Conservation (phyloP, 2,113 vertebrate genomes). For the Psilopogon haemacephalus region DNA sequence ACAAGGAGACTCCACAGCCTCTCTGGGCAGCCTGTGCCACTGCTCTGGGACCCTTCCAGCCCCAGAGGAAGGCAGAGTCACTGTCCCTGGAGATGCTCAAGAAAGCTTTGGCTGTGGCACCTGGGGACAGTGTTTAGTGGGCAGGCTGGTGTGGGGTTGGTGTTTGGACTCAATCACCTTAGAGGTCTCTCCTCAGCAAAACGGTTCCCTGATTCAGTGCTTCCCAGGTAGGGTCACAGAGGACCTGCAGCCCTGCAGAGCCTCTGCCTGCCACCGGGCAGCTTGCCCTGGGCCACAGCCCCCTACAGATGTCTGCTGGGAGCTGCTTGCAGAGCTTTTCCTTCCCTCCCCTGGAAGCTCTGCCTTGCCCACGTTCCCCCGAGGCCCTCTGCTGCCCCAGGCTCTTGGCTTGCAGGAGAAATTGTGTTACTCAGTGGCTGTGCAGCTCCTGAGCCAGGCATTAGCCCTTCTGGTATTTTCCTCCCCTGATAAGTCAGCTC, state of each 20-base stretch:
- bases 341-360: neutral
- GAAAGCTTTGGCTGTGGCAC: too few species aligned
- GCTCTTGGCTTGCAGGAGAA: neutral
- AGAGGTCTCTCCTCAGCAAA: too few species aligned
- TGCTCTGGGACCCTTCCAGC: too few species aligned
- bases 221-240: neutral
- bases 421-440: neutral
- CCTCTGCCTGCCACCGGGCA: neutral
- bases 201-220: too few species aligned
- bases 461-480: constrained; percentile 16
- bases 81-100: too few species aligned
- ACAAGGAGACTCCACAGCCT: too few species aligned
- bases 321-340: neutral
- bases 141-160: too few species aligned
- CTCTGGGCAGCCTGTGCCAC: too few species aligned
- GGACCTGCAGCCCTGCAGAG: neutral
- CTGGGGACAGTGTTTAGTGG: too few species aligned
- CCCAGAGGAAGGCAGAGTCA: too few species aligned
- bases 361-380: neutral
- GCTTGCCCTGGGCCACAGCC: neutral
- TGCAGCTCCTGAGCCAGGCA: neutral
- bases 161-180: too few species aligned
- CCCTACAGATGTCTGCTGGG: neutral
- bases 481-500: constrained; percentile 27
- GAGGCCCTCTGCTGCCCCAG: neutral